Evolutionary conservation across 2,113 vertebrate genomes (phyloP).

Genomic region (Diadophis punctatus): DNA sequence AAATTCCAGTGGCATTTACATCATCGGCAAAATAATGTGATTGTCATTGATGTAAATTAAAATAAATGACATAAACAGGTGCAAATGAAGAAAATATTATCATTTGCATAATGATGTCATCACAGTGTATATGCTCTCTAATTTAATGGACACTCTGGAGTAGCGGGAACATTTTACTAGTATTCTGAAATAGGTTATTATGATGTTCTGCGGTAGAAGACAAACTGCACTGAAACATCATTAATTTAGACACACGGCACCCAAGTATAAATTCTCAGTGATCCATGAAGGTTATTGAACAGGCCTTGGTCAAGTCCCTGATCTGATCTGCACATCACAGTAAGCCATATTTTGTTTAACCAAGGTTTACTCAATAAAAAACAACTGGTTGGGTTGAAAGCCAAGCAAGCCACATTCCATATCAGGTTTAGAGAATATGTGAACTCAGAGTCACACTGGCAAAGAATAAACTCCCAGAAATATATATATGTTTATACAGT

Average conservation of each 20-base stretch:
- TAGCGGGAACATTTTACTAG: neutral
- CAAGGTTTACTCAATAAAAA: neutral
- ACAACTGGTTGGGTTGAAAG: neutral
- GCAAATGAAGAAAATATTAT: neutral
- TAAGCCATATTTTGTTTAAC: neutral
- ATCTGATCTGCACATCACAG: neutral
- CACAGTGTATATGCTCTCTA: neutral
- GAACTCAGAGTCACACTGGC: neutral
- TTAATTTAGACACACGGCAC: neutral
- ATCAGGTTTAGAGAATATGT: neutral
- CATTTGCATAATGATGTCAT: neutral
- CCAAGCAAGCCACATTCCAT: neutral
- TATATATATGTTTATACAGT: neutral
- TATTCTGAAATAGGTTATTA: neutral
- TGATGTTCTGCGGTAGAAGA: neutral
- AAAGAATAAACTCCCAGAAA: neutral
- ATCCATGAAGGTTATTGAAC: neutral
- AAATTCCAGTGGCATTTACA: neutral
- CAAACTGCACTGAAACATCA: neutral
- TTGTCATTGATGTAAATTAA: neutral
- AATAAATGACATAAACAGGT: neutral
- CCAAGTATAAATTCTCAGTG: neutral
- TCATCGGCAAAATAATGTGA: neutral
- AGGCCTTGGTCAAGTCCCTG: neutral
- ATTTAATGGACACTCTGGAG: neutral